Percentiles rank a stretch among this genome's conserved stretches.
These are phyloP conservation scores for Pseudomyrmex gracilis DNA, from an alignment of 1,140 invertebrate genomes.

Conservation along the genomic window DNA sequence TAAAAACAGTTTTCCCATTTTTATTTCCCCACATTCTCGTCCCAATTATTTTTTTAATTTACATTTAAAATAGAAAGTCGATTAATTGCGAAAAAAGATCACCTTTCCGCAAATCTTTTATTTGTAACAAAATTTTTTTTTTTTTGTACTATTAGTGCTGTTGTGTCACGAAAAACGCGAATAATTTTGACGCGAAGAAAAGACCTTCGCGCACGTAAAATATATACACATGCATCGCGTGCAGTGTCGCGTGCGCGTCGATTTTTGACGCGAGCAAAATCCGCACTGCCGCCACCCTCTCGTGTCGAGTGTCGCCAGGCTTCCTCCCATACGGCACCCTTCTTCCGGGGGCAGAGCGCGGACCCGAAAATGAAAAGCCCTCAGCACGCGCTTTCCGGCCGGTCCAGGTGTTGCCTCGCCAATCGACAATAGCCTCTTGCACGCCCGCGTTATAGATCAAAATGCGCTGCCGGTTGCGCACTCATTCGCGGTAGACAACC, in stretches of 20 bases:
- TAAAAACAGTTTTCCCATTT: background rate
- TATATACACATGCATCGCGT: conserved; percentile 13
- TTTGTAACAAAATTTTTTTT: too few relatives aligned
- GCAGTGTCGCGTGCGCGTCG: background rate
- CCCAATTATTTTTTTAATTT: background rate
- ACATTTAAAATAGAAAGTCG: background rate
- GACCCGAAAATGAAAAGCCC: conserved; percentile 70
- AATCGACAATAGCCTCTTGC: conserved; percentile 55
- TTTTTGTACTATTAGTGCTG: too few relatives aligned
- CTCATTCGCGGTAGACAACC: conserved; percentile 57
- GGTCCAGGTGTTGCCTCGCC: conserved; percentile 74
- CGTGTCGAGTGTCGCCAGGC: conserved; percentile 28
- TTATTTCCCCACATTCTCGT: background rate
- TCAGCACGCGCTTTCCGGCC: conserved; percentile 72
- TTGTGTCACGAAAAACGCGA: too few relatives aligned
- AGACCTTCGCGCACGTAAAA: background rate
- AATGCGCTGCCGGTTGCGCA: conserved; percentile 56
- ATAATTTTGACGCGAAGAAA: background rate
- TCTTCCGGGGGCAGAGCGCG: conserved; percentile 34
- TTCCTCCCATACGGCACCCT: conserved; percentile 42
- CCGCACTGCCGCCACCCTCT: conserved; percentile 24
- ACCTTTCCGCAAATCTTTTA: background rate
- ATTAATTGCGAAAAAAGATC: background rate
- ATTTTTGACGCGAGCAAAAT: conserved; percentile 16
- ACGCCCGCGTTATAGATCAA: conserved; percentile 52